Evolutionary conservation across 2,888 invertebrate species (phyloP), one percentile per base, ranked within the genome.

Genomic region (Andricus quercusramuli): DNA sequence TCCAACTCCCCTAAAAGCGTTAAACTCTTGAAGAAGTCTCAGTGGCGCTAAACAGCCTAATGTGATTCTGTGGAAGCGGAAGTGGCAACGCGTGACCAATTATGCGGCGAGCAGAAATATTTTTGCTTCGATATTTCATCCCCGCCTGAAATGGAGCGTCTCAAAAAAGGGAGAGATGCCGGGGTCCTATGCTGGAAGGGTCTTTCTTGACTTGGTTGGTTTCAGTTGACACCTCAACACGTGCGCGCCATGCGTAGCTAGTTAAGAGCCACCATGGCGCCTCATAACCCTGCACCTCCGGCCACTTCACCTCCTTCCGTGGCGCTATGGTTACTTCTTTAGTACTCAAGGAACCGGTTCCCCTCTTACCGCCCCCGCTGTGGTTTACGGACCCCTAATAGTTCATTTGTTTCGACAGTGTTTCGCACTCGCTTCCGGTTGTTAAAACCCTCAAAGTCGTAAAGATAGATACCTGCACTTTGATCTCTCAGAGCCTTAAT

Each of bases 211-310:
- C 44, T 44, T 68, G 22, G 68, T 44, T 68, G 74, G 74, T 56
- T 74, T 86, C 88, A 89, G 88, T 91, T 92, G 92, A 91, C 92
- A 92, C 92, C 91, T 92, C 89, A 89, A 92, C 92, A 92, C 91
- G 92, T 92, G 92, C 88, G 89, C 86, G 86, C 91, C 92, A 92
- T 92, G 90, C 92, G 91, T 86, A 89, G 86, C 89, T 91, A 90
- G 92, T 92, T 92, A 91, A 86, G 81, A 84, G 84, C 82, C 84
- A 85, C 84, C 82, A 68, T 85, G 89, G 87, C 88, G 89, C 87
- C 88, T 88, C 80, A 74, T 74, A 74, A 74, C 32, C 56, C 74
- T 56, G 51, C n/a, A 74, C 47, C 47, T 74, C 51, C 20, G 44
- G 13, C 67, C 56, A 67, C 68, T 44, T 78, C 78, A 78, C 74